phyloP scores from a whole-genome alignment of 2,888 invertebrate genomes.

The Eupithecia exiguata region DNA sequence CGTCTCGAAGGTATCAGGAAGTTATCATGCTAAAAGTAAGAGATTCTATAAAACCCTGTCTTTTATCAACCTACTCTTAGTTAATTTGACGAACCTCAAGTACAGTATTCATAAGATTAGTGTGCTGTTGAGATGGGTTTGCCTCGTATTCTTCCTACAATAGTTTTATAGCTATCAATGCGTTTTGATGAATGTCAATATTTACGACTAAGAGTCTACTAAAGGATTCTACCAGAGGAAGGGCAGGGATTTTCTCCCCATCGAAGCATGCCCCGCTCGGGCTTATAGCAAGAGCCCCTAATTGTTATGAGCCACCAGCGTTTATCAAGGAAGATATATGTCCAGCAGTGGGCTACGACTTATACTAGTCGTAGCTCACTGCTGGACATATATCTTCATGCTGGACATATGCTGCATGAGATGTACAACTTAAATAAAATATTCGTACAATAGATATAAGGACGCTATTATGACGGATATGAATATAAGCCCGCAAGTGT shows the following conservation, averaged over 20 bases:
- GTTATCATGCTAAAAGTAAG: background rate
- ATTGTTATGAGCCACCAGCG: background rate
- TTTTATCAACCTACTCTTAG: background rate
- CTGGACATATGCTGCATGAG: too few relatives aligned
- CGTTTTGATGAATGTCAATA: background rate
- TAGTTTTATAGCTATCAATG: background rate
- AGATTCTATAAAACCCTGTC: background rate
- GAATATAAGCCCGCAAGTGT: background rate
- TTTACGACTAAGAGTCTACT: background rate
- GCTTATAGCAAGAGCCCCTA: background rate
- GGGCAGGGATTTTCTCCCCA: background rate
- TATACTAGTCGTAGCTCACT: too few relatives aligned
- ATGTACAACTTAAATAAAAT: background rate
- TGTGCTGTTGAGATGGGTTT: background rate
- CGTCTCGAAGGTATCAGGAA: background rate
- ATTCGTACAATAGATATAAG: background rate
- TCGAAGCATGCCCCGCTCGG: background rate
- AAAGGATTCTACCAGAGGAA: background rate
- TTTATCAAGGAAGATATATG: background rate
- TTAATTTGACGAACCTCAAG: constrained; percentile 11
- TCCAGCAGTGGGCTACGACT: background rate
- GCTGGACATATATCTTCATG: too few relatives aligned
- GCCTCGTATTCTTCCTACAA: background rate
- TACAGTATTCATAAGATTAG: constrained; percentile 14
- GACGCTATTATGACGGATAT: background rate